Base-by-base conservation (phyloP, 2,113 vertebrate genomes). In the Lanius ludovicianus region DNA sequence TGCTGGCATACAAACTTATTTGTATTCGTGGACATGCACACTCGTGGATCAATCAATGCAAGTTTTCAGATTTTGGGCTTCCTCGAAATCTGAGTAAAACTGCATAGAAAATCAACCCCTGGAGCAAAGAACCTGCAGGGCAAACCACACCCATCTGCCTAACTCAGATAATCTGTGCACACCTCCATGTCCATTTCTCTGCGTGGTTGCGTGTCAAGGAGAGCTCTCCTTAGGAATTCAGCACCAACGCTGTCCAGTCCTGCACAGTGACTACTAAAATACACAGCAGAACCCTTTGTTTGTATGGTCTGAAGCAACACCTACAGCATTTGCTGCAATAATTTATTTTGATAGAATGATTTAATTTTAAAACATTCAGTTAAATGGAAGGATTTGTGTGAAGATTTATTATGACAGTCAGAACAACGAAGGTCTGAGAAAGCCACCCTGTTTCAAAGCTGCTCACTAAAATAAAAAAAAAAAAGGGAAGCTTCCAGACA, bases 381-480 rank as follows among this genome's bases (percentile, higher is more conserved):
- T 55, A 56, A 47, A 39, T 56, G 15, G 57, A 68, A 74, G 19
- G 16, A 41, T 55, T 71, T 52, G 10, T 41, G 44, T 31, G 25
- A 60, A 90, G 37, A 49, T 41, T 56, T 22, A 52, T 14, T 25
- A 56, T 3, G 15, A 86, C 33, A 68, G 28, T 35, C 63, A 41
- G 1, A 59, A 23, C 20, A 70, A 62, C 24, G 67, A 11, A 70
- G 7, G 15, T 19, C 37, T 67, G 37, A 84, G 56, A 67, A 91
- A 84, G 56, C 2, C 4, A 75, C 5, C 15, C 10, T 0, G 0
- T 22, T 47, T 87, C n/a, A 23, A 63, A 65, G 4, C 13, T 2
- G 2, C 20, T 19, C n/a, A 73, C 31, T 63, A 50, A 81, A 73
- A 86, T 5, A 89, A 64, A 59, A 65, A 62, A 35, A 47, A 20